Evolutionary conservation across 1,140 invertebrate genomes (phyloP), one percentile per base, ranked within the genome.

Genomic region (Ips nitidus): DNA sequence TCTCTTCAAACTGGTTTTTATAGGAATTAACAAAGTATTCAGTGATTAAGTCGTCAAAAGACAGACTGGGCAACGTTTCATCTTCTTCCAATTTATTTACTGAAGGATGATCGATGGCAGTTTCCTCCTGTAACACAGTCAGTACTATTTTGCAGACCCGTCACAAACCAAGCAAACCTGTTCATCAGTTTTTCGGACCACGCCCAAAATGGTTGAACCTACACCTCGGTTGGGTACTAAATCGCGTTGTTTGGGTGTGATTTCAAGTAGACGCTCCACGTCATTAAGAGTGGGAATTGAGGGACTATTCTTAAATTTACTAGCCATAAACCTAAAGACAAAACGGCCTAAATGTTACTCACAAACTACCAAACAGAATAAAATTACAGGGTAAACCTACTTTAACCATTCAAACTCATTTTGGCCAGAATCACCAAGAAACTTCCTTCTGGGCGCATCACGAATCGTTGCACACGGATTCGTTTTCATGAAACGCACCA

Each of bases 401-500:
- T 63, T 67, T 41, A 73, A 45, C 37, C 69, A 64, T 41, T 61
- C 59, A 58, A 59, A 72, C 5, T 67, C 56, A 6, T 42, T 59
- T 39, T 66, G 37, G 8, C 41, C 57, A 36, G 56, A 7, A 4
- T 59, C 6, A 42, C 39, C 42, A 40, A 8, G 4, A 42, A 61
- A 43, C 41, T 5, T 45, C n/a, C 65, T 70, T 59, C 80, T 71
- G 7, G 78, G 80, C 38, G 81, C 71, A 50, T 82, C 75, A 36
- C 72, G 68, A 1, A 83, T 53, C 2, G 65, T 73, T 2, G 74
- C 71, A 36, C 73, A 45, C 0, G 81, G 80, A 77, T 83, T 74
- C 41, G 76, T 76, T 42, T 77, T 71, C 1, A 82, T 66, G 66
- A 77, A 83, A 39, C 75, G 75, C 57, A 76, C 68, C 39, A 77